Conservation (phyloP, 2,113 vertebrate species). For the Hassar affinis region DNA sequence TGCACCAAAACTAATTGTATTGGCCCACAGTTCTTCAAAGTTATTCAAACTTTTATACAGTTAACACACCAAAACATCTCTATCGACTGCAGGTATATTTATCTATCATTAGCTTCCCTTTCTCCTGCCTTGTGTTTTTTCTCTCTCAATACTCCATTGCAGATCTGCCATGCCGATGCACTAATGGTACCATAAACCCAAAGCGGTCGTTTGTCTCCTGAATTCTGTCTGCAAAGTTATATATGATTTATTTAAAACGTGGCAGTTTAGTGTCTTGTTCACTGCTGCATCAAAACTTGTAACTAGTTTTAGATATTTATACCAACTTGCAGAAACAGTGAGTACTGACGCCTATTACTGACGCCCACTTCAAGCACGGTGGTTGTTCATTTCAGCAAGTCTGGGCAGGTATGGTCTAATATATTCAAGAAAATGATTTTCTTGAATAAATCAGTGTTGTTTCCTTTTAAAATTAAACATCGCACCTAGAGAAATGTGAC, state of each 20-base stretch:
- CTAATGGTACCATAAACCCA: not conserved
- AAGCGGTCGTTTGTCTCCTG: not conserved
- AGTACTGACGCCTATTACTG: not conserved
- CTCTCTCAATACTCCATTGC: not conserved
- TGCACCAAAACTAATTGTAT: not conserved
- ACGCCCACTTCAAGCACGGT: not conserved
- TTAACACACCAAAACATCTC: not conserved
- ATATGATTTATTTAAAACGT: not conserved
- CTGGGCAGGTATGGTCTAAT: not conserved
- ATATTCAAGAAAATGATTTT: not conserved
- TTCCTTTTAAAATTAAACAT: not conserved
- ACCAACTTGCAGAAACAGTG: not conserved
- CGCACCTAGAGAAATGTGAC: not conserved
- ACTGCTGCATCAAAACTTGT: not conserved
- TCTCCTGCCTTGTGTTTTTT: not conserved
- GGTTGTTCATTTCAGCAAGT: slow-evolving; percentile 8
- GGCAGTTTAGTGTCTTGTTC: not conserved
- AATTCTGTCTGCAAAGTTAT: not conserved
- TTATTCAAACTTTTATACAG: not conserved
- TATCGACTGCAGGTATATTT: not conserved
- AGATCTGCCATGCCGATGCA: not conserved
- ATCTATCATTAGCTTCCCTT: not conserved
- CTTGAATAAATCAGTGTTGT: slow-evolving; percentile 7
- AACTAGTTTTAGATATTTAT: not conserved
- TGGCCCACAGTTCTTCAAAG: not conserved